Conservation (phyloP, 1,140 invertebrate genomes). For the Brachionus angularis region DNA sequence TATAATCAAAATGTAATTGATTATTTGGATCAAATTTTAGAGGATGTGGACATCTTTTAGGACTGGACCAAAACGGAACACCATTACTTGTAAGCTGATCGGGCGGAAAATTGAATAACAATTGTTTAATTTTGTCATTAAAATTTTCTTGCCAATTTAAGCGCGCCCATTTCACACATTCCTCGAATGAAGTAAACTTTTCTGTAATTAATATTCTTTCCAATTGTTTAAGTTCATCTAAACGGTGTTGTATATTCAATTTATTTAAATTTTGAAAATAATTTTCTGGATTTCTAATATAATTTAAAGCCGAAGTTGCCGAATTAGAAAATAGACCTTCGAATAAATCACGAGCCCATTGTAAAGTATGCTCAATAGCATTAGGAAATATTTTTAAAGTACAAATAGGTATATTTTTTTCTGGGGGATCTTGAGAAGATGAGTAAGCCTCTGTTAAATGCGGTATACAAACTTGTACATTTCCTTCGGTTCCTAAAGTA, state of each 20-base stretch:
- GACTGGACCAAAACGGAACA: slow-evolving; percentile 96
- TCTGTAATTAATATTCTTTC: slow-evolving; percentile 81
- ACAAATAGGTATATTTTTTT: slow-evolving; percentile 96
- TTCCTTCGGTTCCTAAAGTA: slow-evolving; percentile 94
- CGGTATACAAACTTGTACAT: slow-evolving; percentile 91
- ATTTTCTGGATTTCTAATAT: slow-evolving; percentile 66
- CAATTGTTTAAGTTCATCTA: slow-evolving; percentile 79
- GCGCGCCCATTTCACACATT: slow-evolving; percentile 87
- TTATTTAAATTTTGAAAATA: slow-evolving; percentile 71
- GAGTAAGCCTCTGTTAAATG: slow-evolving; percentile 88
- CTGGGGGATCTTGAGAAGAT: slow-evolving; percentile 94
- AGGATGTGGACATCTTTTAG: slow-evolving; percentile 86
- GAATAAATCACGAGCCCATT: slow-evolving; percentile 94
- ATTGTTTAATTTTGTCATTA: slow-evolving; percentile 87
- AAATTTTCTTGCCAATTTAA: slow-evolving; percentile 86
- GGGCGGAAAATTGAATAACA: slow-evolving; percentile 92
- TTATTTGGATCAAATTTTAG: slow-evolving; percentile 58
- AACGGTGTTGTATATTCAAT: slow-evolving; percentile 79
- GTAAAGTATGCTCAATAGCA: slow-evolving; percentile 95
- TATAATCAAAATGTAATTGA: slow-evolving; percentile 78
- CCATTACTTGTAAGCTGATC: slow-evolving; percentile 78
- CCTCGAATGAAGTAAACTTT: slow-evolving; percentile 71
- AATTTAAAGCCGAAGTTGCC: slow-evolving; percentile 83
- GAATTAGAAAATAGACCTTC: slow-evolving; percentile 86
- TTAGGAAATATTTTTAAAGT: slow-evolving; percentile 99